Percentiles rank a stretch among this genome's conserved stretches.
These are phyloP conservation scores for Kryptolebias ocellatus DNA, from an alignment of 2,797 vertebrate species.

Conservation along the genomic window DNA sequence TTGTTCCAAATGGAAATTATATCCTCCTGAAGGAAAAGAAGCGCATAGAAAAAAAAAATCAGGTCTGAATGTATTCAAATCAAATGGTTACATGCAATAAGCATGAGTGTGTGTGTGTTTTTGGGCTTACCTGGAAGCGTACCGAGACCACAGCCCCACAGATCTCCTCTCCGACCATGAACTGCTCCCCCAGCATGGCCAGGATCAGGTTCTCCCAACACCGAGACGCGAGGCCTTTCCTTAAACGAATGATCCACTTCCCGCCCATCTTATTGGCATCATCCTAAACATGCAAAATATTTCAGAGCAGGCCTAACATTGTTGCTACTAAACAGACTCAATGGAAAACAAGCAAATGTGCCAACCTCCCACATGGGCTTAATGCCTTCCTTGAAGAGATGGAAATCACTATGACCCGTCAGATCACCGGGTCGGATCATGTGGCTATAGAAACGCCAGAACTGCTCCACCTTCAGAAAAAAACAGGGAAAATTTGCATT, in stretches of 20 bases:
- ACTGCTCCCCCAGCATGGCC: slow-evolving; percentile 97
- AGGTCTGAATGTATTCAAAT: neutral
- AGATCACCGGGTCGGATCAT: slow-evolving; percentile 88
- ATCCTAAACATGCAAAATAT: slow-evolving; percentile 68
- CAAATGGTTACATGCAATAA: neutral
- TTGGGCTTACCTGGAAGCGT: slow-evolving; percentile 89
- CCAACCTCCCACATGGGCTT: slow-evolving; percentile 90
- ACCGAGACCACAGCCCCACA: slow-evolving; percentile 97
- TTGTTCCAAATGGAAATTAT: slow-evolving; percentile 91
- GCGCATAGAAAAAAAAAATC: neutral
- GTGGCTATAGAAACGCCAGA: slow-evolving; percentile 91
- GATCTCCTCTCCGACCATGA: slow-evolving; percentile 99
- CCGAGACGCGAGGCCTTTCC: slow-evolving; percentile 95
- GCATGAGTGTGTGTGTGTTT: neutral
- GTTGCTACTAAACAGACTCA: neutral
- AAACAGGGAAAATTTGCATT: neutral
- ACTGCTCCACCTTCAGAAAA: slow-evolving; percentile 84
- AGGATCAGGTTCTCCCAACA: slow-evolving; percentile 99
- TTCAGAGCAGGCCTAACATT: neutral
- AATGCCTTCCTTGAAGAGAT: slow-evolving; percentile 89
- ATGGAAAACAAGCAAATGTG: neutral
- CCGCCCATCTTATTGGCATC: slow-evolving; percentile 89
- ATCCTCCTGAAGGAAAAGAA: slow-evolving; percentile 79
- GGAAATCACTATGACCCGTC: slow-evolving; percentile 89
- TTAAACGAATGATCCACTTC: slow-evolving; percentile 88